Evolutionary conservation across 2,888 invertebrate species (phyloP), one percentile per base, ranked within the genome.

Genomic region (Parochlus steinenii): DNA sequence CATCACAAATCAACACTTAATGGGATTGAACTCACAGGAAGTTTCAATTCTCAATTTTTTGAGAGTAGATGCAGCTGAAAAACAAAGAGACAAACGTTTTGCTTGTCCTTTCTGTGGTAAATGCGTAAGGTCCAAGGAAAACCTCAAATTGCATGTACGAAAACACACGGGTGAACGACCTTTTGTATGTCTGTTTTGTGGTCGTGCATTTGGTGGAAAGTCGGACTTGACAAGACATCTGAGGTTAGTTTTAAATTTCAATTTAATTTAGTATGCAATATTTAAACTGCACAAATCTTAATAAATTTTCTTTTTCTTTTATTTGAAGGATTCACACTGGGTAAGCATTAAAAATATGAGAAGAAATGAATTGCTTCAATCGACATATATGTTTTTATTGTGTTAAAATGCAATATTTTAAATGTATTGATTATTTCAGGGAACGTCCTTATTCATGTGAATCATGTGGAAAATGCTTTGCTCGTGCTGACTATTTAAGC

Each of bases 401-500:
- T 12, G 3, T 23, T 14, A 22, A 23, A 14, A 10, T 8, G 6
- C 10, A 22, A 8, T 22, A 16, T 23, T 23, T 12, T 8, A 8
- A 2, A 30, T 31, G 10, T 22, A 8, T 22, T 22, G 22, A 6
- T 23, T 31, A 16, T 14, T 22, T 14, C 14, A 15, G 20, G 11
- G 86, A 86, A 58, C 64, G 86, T 41, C 86, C 86, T 20, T 87
- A 86, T 58, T 85, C 85, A 55, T 87, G 86, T 62, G 85, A 86
- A 58, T 83, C 85, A 56, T 87, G 86, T 58, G 86, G 85, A 44
- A 86, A 86, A 59, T 85, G 85, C 56, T 87, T 87, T 59, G 86
- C 86, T 17, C 68, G 86, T 33, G 86, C 86, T 36, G 86, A 87
- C 56, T 87, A 87, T 52, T 70, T 87, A 39, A 85, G 85, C 49